Percentiles rank a stretch among this genome's conserved stretches.
These are phyloP conservation scores for Nemapogon koenigi DNA, from an alignment of 2,888 invertebrate species.

Conservation along the genomic window DNA sequence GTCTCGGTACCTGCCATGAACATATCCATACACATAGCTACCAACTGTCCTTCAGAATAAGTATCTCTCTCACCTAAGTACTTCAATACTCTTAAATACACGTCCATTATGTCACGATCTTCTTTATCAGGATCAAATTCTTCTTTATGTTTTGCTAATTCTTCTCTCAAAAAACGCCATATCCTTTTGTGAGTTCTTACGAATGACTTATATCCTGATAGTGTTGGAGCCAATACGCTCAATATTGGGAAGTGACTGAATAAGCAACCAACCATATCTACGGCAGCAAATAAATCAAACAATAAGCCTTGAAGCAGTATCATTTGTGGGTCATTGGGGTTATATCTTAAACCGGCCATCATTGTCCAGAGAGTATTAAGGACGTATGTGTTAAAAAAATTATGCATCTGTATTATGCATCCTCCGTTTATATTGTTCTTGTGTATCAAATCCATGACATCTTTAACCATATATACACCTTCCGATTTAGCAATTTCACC, in stretches of 20 bases:
- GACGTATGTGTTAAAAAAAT: constrained; percentile 77
- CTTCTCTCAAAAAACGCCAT: constrained; percentile 75
- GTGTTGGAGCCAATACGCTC: constrained; percentile 72
- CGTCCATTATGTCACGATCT: constrained; percentile 83
- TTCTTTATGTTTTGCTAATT: constrained; percentile 74
- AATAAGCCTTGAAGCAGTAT: constrained; percentile 71
- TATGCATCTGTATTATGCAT: constrained; percentile 70
- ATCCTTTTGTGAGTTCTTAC: constrained; percentile 73
- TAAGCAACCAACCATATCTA: constrained; percentile 82
- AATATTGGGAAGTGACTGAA: constrained; percentile 83
- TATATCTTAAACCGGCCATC: constrained; percentile 80
- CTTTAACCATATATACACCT: constrained; percentile 68
- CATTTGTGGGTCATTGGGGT: constrained; percentile 73
- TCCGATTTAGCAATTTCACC: constrained; percentile 74
- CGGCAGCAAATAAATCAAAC: constrained; percentile 72
- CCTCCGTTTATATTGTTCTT: constrained; percentile 37
- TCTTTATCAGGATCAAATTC: constrained; percentile 63
- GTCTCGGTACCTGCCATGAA: constrained; percentile 90
- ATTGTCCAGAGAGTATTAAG: constrained; percentile 84
- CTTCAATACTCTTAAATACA: constrained; percentile 73
- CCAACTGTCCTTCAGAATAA: constrained; percentile 75
- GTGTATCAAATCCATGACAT: constrained; percentile 42
- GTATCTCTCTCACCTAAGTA: constrained; percentile 62
- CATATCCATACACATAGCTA: constrained; percentile 84
- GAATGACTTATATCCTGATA: constrained; percentile 79